Conservation (phyloP, 2,113 vertebrate genomes). For the Bubo blakistoni region DNA sequence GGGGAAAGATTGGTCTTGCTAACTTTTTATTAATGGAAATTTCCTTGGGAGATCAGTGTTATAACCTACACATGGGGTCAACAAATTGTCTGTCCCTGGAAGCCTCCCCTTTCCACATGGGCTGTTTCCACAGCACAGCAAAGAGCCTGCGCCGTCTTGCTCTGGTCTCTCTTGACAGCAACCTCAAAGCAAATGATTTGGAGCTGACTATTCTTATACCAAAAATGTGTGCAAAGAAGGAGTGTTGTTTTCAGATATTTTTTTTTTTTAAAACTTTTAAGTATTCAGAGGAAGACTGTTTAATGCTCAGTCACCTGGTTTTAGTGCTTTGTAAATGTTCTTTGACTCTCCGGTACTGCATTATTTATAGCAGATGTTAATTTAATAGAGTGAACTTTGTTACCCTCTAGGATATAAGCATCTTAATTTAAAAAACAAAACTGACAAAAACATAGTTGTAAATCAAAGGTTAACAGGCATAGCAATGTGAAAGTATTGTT, state of each 20-base stretch:
- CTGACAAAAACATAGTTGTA: neutral
- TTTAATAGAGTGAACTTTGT: slow-evolving; percentile 26
- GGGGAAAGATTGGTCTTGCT: neutral
- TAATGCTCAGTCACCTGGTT: neutral
- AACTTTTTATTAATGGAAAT: neutral
- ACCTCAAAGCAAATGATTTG: neutral
- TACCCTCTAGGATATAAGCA: neutral
- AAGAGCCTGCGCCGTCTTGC: neutral
- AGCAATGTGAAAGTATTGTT: slow-evolving; percentile 9
- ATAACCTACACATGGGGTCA: neutral
- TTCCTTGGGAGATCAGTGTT: neutral
- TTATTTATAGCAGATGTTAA: slow-evolving; percentile 41
- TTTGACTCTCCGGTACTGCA: neutral
- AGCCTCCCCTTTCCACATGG: neutral
- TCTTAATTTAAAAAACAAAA: slow-evolving; percentile 18
- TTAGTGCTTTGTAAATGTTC: neutral
- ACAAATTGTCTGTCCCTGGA: neutral
- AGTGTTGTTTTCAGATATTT: neutral
- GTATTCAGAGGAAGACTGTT: neutral
- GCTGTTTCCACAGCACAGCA: neutral
- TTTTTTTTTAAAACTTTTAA: neutral
- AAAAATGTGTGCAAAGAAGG: neutral
- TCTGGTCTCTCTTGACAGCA: neutral
- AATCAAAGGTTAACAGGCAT: slow-evolving; percentile 41
- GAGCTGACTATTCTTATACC: neutral